These are phyloP conservation scores for Eueremaeus valkanovi DNA, from an alignment of 2,888 invertebrate species.

Conservation along the genomic window DNA sequence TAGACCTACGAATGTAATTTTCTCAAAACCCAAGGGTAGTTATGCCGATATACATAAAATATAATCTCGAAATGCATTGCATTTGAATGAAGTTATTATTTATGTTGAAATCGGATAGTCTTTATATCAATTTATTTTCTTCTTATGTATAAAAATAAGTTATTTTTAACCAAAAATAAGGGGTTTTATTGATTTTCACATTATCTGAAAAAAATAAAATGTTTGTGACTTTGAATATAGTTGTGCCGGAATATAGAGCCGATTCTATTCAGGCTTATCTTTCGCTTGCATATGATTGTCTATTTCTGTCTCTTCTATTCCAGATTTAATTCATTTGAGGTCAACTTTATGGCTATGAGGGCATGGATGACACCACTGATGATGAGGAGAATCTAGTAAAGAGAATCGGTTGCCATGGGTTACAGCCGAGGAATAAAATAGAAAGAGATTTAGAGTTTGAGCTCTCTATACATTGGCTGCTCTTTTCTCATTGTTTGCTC, in stretches of 20 bases:
- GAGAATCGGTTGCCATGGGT: not conserved
- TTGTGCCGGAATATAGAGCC: not conserved
- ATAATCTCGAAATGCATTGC: too few species aligned
- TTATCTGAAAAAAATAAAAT: too few species aligned
- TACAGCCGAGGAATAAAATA: not conserved
- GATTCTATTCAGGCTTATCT: not conserved
- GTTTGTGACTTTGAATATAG: not conserved
- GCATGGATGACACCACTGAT: slow-evolving; percentile 18
- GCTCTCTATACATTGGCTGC: not conserved
- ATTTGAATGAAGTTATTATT: too few species aligned
- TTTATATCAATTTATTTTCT: too few species aligned
- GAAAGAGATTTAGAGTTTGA: not conserved
- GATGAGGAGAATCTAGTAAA: not conserved
- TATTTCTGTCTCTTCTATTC: too few species aligned
- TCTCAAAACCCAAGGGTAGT: too few species aligned
- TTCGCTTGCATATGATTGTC: not conserved
- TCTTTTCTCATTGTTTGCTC: slow-evolving; percentile 5
- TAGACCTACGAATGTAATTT: too few species aligned
- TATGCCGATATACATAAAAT: too few species aligned
- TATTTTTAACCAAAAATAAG: too few species aligned
- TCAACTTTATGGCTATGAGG: slow-evolving; percentile 20
- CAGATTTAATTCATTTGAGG: slow-evolving; percentile 14
- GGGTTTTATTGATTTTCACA: too few species aligned
- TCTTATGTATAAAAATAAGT: too few species aligned
- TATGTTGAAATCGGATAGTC: too few species aligned